phyloP scores from a whole-genome alignment of 2,888 invertebrate genomes.

The Chrysolina oricalcia region DNA sequence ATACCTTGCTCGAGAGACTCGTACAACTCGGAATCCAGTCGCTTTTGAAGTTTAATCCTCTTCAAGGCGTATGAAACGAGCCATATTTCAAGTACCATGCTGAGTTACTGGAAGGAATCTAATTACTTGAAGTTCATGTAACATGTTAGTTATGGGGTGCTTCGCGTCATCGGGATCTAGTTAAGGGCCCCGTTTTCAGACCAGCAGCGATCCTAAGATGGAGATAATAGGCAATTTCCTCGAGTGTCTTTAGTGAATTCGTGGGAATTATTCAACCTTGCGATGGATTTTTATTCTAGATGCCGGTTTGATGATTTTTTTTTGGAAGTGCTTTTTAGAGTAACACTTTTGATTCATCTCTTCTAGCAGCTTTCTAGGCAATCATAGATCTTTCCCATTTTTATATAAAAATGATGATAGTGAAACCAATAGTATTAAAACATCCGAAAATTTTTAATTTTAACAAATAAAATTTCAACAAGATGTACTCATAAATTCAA shows the following conservation, averaged over 20 bases:
- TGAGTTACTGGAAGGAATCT: constrained; percentile 33
- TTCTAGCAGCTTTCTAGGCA: too few relatives aligned
- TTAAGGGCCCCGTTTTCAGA: constrained; percentile 29
- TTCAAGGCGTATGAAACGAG: constrained; percentile 13
- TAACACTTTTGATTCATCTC: too few relatives aligned
- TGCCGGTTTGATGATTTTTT: too few relatives aligned
- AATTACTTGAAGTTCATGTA: constrained; percentile 35
- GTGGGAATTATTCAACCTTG: neutral
- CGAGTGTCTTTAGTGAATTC: constrained; percentile 24
- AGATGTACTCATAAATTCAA: too few relatives aligned
- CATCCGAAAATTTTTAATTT: too few relatives aligned
- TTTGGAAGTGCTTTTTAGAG: too few relatives aligned
- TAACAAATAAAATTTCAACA: too few relatives aligned
- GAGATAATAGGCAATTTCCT: constrained; percentile 38
- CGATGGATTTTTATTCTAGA: neutral
- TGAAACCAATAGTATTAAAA: too few relatives aligned
- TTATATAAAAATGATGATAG: too few relatives aligned
- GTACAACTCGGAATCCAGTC: neutral
- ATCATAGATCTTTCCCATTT: too few relatives aligned
- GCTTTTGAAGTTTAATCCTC: constrained; percentile 7
- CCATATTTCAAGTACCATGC: constrained; percentile 28
- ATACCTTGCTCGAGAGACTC: neutral
- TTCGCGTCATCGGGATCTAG: constrained; percentile 30
- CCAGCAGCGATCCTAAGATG: constrained; percentile 29
- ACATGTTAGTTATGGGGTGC: constrained; percentile 33